phyloP scores from a whole-genome alignment of 1,140 invertebrate species.

The Aphelenchoides avenae region DNA sequence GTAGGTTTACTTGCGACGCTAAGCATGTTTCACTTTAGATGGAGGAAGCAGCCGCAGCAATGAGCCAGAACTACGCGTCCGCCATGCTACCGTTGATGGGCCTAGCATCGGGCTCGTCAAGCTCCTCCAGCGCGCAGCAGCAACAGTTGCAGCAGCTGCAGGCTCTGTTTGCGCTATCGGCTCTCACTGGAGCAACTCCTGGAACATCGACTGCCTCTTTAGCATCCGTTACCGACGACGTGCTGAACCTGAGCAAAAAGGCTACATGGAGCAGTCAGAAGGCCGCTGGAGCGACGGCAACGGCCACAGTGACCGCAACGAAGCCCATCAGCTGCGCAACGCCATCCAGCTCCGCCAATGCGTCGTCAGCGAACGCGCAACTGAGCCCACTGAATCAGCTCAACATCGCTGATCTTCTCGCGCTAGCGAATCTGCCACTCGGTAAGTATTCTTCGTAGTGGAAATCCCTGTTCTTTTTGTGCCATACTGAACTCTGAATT shows the following conservation, averaged over 20 bases:
- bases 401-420: slow-evolving; percentile 25
- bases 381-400: slow-evolving; percentile 26
- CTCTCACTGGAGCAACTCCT: slow-evolving; percentile 5
- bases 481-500: slow-evolving; percentile 17
- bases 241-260: slow-evolving; percentile 34
- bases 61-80: slow-evolving; percentile 29
- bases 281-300: slow-evolving; percentile 8
- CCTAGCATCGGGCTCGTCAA: slow-evolving; percentile 2
- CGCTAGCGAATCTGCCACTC: slow-evolving; percentile 24
- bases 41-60: slow-evolving; percentile 11
- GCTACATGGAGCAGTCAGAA: slow-evolving; percentile 2
- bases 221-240: slow-evolving; percentile 23
- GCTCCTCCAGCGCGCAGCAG: neutral
- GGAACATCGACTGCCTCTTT: slow-evolving; percentile 4
- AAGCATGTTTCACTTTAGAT: slow-evolving; percentile 15
- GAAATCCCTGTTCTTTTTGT: too few species aligned
- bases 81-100: slow-evolving; percentile 38
- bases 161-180: slow-evolving; percentile 19
- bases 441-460: slow-evolving; percentile 13
- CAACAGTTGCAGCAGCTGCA: slow-evolving; percentile 36
- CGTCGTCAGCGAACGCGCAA: slow-evolving; percentile 23
- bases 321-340: slow-evolving; percentile 5
- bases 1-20: too few species aligned
- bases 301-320: slow-evolving; percentile 4
- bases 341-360: too few species aligned